A percentile compares a stretch with the other conserved stretches of the same genome.
Conservation (phyloP, 2,888 invertebrate species). For the Drosophila percnosoma region DNA sequence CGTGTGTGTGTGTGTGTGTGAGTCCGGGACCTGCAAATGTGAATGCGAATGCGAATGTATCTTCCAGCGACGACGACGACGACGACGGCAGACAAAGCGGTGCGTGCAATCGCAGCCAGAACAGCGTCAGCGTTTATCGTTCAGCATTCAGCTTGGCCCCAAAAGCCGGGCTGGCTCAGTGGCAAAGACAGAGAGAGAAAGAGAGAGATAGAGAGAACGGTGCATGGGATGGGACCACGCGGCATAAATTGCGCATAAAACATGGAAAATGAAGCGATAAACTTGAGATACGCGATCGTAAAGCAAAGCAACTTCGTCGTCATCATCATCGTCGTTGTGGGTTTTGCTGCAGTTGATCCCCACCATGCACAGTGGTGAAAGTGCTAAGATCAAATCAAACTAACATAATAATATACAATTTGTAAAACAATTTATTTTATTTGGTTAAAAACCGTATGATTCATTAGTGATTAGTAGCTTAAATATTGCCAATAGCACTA, state of each 20-base stretch:
- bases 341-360: conserved; percentile 39
- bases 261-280: conserved; percentile 83
- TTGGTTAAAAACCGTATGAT: background rate
- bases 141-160: conserved; percentile 45
- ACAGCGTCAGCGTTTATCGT: conserved; percentile 60
- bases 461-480: accelerated
- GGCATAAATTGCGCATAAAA: conserved; percentile 82
- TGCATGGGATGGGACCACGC: conserved; percentile 45
- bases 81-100: conserved; percentile 74
- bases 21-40: conserved; percentile 25
- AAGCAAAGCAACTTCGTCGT: conserved; percentile 74
- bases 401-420: background rate
- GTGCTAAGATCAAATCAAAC: background rate
- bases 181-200: background rate
- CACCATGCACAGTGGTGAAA: conserved; percentile 40
- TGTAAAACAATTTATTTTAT: background rate
- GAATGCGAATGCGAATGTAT: conserved; percentile 48
- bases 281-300: conserved; percentile 82
- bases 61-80: conserved; percentile 50
- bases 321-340: conserved; percentile 39
- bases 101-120: conserved; percentile 75
- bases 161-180: conserved; percentile 19
- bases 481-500: background rate
- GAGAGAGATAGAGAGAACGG: conserved; percentile 1
- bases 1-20: conserved; percentile 1